Evolutionary conservation across 2,888 invertebrate species (phyloP).

Genomic region (Pantelozetes paolii): DNA sequence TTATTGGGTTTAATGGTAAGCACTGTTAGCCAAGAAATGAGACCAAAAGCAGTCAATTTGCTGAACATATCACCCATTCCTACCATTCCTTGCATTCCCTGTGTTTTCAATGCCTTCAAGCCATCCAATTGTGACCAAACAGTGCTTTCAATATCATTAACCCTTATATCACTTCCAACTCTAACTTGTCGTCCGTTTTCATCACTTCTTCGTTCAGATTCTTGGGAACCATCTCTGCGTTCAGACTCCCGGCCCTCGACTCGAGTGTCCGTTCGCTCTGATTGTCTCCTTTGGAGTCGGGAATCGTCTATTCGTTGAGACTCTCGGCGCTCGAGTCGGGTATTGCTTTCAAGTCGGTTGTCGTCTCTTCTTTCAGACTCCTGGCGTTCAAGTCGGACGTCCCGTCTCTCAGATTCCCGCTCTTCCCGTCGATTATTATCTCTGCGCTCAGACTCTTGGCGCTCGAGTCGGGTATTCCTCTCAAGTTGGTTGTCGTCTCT

Average conservation of each 20-base stretch:
- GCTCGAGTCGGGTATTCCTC: not conserved
- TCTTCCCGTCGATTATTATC: not conserved
- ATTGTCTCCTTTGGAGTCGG: not conserved
- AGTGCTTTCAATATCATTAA: not conserved
- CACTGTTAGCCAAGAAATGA: not conserved
- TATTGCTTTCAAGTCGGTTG: slow-evolving; percentile 1
- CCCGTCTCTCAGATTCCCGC: not conserved
- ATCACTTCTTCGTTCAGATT: not conserved
- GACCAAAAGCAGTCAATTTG: not conserved
- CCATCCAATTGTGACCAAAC: not conserved
- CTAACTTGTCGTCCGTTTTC: not conserved
- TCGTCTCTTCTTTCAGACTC: not conserved
- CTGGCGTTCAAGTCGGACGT: not conserved
- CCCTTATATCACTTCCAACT: not conserved
- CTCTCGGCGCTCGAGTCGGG: not conserved
- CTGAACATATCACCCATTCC: not conserved
- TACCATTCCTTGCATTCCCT: not conserved
- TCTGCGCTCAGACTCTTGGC: not conserved
- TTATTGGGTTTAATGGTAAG: slow-evolving; percentile 2
- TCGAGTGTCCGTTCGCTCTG: not conserved
- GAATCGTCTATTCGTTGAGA: not conserved
- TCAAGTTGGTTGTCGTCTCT: not conserved
- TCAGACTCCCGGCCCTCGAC: not conserved
- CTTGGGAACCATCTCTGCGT: not conserved
- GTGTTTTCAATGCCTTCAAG: not conserved